Evolutionary conservation across 2,797 vertebrate genomes (phyloP).

Genomic region (Odontamblyopus lacepedii): DNA sequence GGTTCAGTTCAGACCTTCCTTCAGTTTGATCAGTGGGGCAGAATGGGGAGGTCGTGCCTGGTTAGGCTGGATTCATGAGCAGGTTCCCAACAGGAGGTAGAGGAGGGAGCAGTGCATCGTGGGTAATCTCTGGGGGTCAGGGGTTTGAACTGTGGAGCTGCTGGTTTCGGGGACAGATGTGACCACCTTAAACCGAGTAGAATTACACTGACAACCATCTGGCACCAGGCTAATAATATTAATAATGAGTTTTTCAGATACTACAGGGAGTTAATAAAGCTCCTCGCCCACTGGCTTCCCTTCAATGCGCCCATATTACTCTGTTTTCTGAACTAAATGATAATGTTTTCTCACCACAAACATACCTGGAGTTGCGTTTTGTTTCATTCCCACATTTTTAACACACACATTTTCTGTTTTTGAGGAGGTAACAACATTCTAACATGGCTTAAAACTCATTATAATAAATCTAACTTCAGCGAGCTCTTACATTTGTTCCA

Average conservation of each 20-base stretch:
- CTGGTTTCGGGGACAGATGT: conserved; percentile 3
- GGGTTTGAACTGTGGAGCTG: background rate
- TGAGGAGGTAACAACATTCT: background rate
- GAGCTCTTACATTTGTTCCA: background rate
- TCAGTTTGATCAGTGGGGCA: background rate
- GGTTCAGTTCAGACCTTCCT: too few species aligned
- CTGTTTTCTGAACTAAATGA: too few species aligned
- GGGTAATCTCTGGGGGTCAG: background rate
- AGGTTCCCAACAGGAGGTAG: background rate
- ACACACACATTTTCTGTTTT: too few species aligned
- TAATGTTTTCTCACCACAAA: too few species aligned
- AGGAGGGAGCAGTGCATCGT: background rate
- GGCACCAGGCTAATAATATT: background rate
- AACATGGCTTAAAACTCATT: background rate
- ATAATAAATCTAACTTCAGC: background rate
- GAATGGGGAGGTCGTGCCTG: background rate
- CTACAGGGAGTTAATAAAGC: background rate
- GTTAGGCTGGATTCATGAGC: background rate
- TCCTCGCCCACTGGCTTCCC: background rate
- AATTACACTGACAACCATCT: conserved; percentile 1
- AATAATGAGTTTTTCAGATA: background rate
- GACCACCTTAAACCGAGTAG: background rate
- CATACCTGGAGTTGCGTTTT: too few species aligned
- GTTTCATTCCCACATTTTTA: too few species aligned
- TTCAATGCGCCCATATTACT: background rate